Conservation (phyloP, 2,797 vertebrate species). For the Lophotriccus pileatus region DNA sequence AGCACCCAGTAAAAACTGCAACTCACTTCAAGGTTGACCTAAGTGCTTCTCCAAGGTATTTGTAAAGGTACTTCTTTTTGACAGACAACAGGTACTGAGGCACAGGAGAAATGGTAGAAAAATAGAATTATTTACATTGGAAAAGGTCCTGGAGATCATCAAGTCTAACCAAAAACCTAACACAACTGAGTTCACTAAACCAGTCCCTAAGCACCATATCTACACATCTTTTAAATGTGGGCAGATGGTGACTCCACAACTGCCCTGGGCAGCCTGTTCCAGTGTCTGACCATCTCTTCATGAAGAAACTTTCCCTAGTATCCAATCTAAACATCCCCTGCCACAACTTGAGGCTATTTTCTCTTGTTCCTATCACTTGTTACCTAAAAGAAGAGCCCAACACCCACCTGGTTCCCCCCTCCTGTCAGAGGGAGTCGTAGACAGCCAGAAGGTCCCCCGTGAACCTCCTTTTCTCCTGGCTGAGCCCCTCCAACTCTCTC, state of each 20-base stretch:
- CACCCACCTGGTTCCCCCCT: neutral
- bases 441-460: neutral
- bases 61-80: neutral
- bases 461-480: neutral
- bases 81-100: neutral
- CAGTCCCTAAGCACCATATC: neutral
- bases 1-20: neutral
- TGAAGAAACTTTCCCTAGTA: neutral
- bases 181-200: neutral
- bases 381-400: neutral
- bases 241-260: neutral
- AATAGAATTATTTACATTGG: neutral
- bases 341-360: neutral
- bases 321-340: neutral
- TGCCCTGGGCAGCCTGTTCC: neutral
- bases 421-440: neutral
- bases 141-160: neutral
- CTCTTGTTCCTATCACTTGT: neutral
- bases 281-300: neutral
- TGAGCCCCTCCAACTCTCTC: neutral
- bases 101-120: neutral
- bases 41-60: neutral
- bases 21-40: neutral
- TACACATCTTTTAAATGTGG: neutral
- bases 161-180: neutral